Evolutionary conservation across 2,797 vertebrate species (phyloP).

Genomic region (Pogoniulus pusillus): DNA sequence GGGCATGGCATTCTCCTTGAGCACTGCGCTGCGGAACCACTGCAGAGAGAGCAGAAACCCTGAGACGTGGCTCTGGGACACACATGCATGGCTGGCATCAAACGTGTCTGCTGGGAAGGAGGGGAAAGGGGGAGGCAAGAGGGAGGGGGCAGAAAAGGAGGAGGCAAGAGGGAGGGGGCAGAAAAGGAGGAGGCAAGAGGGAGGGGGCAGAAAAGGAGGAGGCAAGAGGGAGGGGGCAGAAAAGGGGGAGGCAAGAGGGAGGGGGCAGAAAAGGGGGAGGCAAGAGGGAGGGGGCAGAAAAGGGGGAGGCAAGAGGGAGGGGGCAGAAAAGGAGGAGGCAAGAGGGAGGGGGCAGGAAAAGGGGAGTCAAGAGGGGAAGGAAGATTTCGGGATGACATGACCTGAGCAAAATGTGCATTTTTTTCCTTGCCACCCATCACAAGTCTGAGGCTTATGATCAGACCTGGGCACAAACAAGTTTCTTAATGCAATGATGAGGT

Average conservation of each 20-base stretch:
- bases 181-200: no score
- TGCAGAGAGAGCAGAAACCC: conserved; percentile 35
- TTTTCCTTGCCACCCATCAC: background rate
- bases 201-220: no score
- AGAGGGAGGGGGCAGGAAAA: background rate
- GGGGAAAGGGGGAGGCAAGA: background rate
- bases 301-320: no score
- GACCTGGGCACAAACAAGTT: background rate
- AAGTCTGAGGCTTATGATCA: background rate
- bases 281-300: no score
- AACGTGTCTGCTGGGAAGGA: background rate
- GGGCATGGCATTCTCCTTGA: conserved; percentile 92
- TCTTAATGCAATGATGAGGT: background rate
- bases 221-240: background rate
- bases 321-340: no score
- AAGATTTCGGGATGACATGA: background rate
- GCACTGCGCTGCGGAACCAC: conserved; percentile 95
- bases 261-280: no score
- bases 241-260: background rate
- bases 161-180: no score
- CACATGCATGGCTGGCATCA: background rate
- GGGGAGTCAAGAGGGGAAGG: background rate
- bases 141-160: no score
- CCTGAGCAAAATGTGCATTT: background rate
- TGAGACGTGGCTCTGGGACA: background rate